These are phyloP conservation scores for Taenaris catops DNA, from an alignment of 2,888 invertebrate species.

Conservation along the genomic window DNA sequence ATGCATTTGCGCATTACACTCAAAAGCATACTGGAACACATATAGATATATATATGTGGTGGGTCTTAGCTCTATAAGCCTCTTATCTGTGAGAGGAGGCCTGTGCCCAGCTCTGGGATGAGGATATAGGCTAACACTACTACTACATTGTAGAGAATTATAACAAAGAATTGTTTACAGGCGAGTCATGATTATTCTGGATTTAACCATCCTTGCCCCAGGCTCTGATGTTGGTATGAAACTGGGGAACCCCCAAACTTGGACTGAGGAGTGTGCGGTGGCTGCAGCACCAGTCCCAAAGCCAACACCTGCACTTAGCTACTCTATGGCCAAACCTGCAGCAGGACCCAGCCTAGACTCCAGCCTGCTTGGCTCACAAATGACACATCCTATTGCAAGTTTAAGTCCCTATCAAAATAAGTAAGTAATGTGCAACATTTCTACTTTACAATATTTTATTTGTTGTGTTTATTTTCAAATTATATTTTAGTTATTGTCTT, in stretches of 20 bases:
- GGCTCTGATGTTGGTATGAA: constrained; percentile 86
- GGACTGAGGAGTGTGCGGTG: constrained; percentile 54
- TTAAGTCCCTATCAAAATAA: constrained; percentile 97
- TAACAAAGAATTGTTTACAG: constrained; percentile 61
- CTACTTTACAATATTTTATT: too few species aligned
- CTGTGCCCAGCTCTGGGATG: too few species aligned
- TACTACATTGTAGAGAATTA: not conserved
- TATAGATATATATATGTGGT: too few species aligned
- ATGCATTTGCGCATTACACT: too few species aligned
- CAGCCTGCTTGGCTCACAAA: constrained; percentile 64
- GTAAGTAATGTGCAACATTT: too few species aligned
- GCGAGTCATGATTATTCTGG: constrained; percentile 91
- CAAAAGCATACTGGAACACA: too few species aligned
- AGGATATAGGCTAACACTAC: not conserved
- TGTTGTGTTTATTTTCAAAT: too few species aligned
- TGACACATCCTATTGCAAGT: constrained; percentile 88
- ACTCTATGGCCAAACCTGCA: constrained; percentile 25
- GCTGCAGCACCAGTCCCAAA: constrained; percentile 33
- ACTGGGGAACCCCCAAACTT: constrained; percentile 91
- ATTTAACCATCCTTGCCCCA: constrained; percentile 84
- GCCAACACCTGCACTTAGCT: constrained; percentile 34
- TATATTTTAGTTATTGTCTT: too few species aligned
- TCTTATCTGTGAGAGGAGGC: too few species aligned
- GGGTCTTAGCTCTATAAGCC: too few species aligned
- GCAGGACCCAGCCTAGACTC: constrained; percentile 47